Conservation (phyloP, 2,113 vertebrate species). For the Scatophagus argus region DNA sequence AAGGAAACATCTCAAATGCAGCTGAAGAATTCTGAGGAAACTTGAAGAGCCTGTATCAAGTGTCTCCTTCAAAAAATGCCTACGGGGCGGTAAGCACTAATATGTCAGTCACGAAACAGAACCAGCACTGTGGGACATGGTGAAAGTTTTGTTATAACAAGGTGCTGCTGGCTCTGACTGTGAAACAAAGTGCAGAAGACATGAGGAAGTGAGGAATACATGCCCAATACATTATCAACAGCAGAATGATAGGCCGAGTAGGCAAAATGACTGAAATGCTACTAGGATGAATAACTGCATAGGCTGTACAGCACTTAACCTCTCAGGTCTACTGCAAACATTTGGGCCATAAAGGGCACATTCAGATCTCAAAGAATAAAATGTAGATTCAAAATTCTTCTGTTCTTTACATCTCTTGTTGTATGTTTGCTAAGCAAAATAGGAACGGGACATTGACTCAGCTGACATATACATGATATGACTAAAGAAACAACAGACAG, state of each 20-base stretch:
- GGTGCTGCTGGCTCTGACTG: conserved; percentile 36
- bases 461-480: background rate
- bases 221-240: conserved; percentile 14
- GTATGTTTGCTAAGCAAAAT: background rate
- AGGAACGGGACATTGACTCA: conserved; percentile 31
- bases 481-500: background rate
- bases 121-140: conserved; percentile 36
- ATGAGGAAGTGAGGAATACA: conserved; percentile 16
- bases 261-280: background rate
- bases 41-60: conserved; percentile 15
- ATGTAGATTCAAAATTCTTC: background rate
- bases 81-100: conserved; percentile 37
- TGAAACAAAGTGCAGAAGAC: conserved; percentile 23
- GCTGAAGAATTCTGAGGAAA: conserved; percentile 11
- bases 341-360: background rate
- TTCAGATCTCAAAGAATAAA: background rate
- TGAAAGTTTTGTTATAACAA: conserved; percentile 47
- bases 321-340: background rate
- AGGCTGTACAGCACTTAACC: too few species aligned
- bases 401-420: background rate
- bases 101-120: conserved; percentile 48
- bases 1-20: conserved; percentile 7
- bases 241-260: conserved; percentile 16
- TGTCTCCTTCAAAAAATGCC: conserved; percentile 47
- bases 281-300: background rate